A percentile compares a stretch with the other conserved stretches of the same genome.
Evolutionary conservation across 2,888 invertebrate genomes (phyloP).

Genomic region (Eulithis prunata): DNA sequence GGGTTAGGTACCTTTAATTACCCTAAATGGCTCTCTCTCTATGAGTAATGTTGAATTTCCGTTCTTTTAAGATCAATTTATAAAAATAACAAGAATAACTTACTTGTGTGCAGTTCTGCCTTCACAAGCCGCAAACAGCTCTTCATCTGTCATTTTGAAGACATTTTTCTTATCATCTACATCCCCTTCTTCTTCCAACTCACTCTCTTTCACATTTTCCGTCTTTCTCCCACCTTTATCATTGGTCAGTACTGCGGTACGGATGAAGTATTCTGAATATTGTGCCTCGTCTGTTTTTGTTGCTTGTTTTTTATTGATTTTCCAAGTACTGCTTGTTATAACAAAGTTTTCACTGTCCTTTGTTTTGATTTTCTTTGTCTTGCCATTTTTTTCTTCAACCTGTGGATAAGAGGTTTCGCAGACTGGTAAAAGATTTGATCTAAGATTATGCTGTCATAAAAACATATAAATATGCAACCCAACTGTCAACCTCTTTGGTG

Average conservation of each 20-base stretch:
- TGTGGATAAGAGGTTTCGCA: slow-evolving; percentile 40
- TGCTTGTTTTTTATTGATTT: slow-evolving; percentile 60
- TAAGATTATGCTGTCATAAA: no score
- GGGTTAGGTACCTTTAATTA: no score
- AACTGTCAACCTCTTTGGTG: no score
- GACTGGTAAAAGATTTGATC: no score
- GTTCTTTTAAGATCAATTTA: no score
- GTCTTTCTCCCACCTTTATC: slow-evolving; percentile 54
- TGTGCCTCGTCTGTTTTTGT: slow-evolving; percentile 50
- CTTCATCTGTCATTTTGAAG: slow-evolving; percentile 88
- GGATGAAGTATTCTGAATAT: slow-evolving; percentile 71
- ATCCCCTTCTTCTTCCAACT: slow-evolving; percentile 57
- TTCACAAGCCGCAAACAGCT: slow-evolving; percentile 91
- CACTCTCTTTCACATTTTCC: slow-evolving; percentile 57
- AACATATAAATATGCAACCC: no score
- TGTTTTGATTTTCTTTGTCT: slow-evolving; percentile 72
- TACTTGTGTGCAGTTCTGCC: slow-evolving; percentile 94
- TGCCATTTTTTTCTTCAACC: slow-evolving; percentile 73
- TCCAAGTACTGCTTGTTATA: slow-evolving; percentile 74
- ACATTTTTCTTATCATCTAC: slow-evolving; percentile 50
- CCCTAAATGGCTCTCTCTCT: no score
- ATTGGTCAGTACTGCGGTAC: slow-evolving; percentile 65
- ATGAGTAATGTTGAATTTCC: no score
- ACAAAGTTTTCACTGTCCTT: slow-evolving; percentile 62
- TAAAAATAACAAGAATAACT: slow-evolving; percentile 40